Evolutionary conservation across 2,888 invertebrate species (phyloP).

Genomic region (Calliopum simillimum): DNA sequence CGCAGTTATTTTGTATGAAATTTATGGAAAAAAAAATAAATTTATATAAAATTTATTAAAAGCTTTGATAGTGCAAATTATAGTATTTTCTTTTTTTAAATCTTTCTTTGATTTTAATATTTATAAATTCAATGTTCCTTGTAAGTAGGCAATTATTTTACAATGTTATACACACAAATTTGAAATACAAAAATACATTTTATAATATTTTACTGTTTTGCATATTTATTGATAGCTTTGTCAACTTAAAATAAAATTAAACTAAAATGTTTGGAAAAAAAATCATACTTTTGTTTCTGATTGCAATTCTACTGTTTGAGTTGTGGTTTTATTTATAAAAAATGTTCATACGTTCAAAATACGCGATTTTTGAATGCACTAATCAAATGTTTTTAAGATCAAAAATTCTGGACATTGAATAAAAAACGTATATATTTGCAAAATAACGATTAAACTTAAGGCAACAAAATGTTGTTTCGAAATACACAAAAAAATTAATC

Average conservation of each 20-base stretch:
- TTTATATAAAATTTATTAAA: slow-evolving; percentile 4
- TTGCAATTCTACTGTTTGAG: neutral
- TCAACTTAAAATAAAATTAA: neutral
- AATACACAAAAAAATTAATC: neutral
- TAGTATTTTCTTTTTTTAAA: neutral
- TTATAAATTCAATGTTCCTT: slow-evolving; percentile 12
- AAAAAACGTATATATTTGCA: neutral
- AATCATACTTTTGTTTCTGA: neutral
- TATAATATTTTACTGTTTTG: neutral
- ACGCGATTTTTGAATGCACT: no score
- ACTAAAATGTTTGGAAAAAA: neutral
- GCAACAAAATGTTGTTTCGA: neutral
- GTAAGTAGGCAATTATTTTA: neutral
- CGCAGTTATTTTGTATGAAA: neutral
- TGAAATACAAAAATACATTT: slow-evolving; percentile 15
- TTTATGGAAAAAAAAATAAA: neutral
- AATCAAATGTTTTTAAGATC: no score
- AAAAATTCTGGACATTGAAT: neutral
- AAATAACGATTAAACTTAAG: neutral
- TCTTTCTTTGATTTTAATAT: neutral
- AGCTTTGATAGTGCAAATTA: neutral
- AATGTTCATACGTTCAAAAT: no score
- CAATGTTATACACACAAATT: neutral
- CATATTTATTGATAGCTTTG: neutral
- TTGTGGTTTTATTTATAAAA: neutral